Evolutionary conservation across 2,113 vertebrate genomes (phyloP).

Genomic region (Motacilla tschutschensis): DNA sequence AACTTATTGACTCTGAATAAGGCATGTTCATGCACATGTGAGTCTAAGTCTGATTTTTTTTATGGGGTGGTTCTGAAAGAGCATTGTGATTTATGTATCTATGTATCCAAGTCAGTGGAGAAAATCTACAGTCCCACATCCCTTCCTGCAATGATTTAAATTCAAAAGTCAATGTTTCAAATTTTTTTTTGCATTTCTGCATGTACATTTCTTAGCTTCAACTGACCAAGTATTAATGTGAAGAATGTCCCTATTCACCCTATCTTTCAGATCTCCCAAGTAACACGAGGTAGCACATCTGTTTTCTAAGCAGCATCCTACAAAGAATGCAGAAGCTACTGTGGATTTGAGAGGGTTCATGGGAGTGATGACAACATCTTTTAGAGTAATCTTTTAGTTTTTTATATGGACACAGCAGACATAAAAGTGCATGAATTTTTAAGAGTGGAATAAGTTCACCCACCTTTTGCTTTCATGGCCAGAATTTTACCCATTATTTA

Average conservation of each 20-base stretch:
- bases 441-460: background rate
- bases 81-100: background rate
- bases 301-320: background rate
- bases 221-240: background rate
- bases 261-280: background rate
- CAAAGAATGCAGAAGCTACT: background rate
- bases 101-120: background rate
- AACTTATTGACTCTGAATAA: background rate
- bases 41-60: background rate
- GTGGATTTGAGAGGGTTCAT: background rate
- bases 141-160: background rate
- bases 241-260: background rate
- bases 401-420: background rate
- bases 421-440: background rate
- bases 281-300: background rate
- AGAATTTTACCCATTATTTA: background rate
- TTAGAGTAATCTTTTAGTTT: background rate
- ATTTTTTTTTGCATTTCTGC: background rate
- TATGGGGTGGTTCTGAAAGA: background rate
- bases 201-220: background rate
- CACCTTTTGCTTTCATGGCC: background rate
- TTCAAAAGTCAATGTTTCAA: background rate
- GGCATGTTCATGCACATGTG: fast-evolving
- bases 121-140: background rate
- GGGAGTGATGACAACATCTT: background rate